These are phyloP conservation scores for Automeris io DNA, from an alignment of 2,888 invertebrate genomes.

Conservation along the genomic window DNA sequence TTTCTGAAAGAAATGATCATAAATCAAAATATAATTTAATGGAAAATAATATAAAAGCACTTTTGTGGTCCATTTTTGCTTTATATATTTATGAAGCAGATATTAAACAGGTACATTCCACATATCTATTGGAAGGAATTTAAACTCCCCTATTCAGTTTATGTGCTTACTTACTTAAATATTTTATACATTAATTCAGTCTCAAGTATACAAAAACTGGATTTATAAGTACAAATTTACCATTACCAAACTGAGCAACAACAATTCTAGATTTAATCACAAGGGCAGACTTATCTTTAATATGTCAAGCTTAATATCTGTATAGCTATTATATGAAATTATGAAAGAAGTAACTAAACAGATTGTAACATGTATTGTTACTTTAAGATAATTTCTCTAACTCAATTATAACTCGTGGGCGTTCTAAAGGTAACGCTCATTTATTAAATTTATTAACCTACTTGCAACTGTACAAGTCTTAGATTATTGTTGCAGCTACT, in stretches of 20 bases:
- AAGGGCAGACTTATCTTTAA: conserved; percentile 6
- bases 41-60: too few relatives aligned
- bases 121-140: too few relatives aligned
- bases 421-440: background rate
- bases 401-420: background rate
- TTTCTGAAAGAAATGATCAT: too few relatives aligned
- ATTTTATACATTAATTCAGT: conserved; percentile 3
- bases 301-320: too few relatives aligned
- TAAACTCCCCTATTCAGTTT: too few relatives aligned
- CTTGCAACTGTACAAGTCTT: background rate
- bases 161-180: too few relatives aligned
- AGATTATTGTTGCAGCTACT: background rate
- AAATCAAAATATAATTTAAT: too few relatives aligned
- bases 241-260: conserved; percentile 14
- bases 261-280: background rate
- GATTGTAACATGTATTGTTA: background rate
- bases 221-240: conserved; percentile 14
- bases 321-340: background rate
- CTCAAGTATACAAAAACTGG: conserved; percentile 12
- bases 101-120: too few relatives aligned
- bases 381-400: background rate
- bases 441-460: background rate
- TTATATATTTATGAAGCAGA: too few relatives aligned
- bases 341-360: background rate
- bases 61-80: too few relatives aligned